Evolutionary conservation across 30 jellyfish, hydroid and myxozoan genomes (phyloP).

Genomic region (Hydractinia symbiolongicarpus): DNA sequence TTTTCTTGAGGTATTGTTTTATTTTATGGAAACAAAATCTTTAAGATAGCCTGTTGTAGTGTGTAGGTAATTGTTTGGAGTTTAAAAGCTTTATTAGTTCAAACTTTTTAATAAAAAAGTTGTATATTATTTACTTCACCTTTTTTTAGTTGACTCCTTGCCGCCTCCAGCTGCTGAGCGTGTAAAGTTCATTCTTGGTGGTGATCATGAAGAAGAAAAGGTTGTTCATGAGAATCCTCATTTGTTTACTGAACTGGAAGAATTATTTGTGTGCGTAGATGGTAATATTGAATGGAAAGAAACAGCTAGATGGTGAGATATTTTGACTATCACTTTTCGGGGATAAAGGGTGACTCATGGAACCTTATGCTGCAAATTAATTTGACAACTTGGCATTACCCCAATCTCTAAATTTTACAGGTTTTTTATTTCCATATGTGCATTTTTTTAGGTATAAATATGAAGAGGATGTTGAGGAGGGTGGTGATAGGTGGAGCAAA

Average conservation of each 20-base stretch:
- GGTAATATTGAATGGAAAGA: conserved; percentile 98
- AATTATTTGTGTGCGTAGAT: conserved; percentile 85
- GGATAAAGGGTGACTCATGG: not conserved
- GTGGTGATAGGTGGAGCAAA: conserved; percentile 97
- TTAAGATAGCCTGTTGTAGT: too few species aligned
- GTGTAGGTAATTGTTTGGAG: too few species aligned
- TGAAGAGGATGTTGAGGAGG: conserved; percentile 98
- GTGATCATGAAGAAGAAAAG: conserved; percentile 55
- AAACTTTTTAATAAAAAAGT: too few species aligned
- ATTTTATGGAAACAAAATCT: too few species aligned
- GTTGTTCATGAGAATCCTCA: conserved; percentile 63
- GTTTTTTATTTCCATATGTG: not conserved
- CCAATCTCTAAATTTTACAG: not conserved
- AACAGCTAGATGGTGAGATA: conserved; percentile 89
- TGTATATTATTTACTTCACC: too few species aligned
- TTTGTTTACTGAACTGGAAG: conserved; percentile 92
- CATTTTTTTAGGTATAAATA: conserved; percentile 59
- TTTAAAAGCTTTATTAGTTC: too few species aligned
- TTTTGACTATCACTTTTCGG: too few species aligned
- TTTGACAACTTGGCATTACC: too few species aligned
- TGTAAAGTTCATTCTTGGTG: conserved; percentile 90
- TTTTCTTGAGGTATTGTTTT: too few species aligned
- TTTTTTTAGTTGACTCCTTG: conserved; percentile 16
- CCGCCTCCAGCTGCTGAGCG: conserved; percentile 94
- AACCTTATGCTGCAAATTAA: too few species aligned